phyloP scores from a whole-genome alignment of 2,888 invertebrate species.

The Eristalis pertinax region DNA sequence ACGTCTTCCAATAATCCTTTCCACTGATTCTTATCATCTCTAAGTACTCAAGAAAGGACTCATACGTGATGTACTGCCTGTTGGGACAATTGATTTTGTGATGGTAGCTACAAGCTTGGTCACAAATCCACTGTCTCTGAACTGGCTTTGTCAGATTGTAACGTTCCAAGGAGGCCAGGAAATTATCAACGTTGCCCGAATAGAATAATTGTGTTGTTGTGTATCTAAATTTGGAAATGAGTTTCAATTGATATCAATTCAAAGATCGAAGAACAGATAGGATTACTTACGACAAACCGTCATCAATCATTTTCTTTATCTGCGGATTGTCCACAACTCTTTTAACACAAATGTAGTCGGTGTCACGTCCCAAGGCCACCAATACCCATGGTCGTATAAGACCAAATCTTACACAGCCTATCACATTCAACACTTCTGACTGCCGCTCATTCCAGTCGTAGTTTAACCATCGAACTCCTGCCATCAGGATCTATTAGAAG shows the following conservation, averaged over 20 bases:
- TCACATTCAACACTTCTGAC: conserved; percentile 83
- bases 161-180: conserved; percentile 87
- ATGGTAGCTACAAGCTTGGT: conserved; percentile 80
- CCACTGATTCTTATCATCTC: conserved; percentile 76
- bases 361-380: conserved; percentile 89
- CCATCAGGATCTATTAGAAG: conserved; percentile 86
- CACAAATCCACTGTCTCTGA: conserved; percentile 88
- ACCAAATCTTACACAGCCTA: conserved; percentile 89
- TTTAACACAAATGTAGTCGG: conserved; percentile 87
- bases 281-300: conserved; percentile 87
- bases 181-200: conserved; percentile 87
- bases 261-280: background rate
- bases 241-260: background rate
- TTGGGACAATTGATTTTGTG: conserved; percentile 77
- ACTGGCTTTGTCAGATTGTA: conserved; percentile 87
- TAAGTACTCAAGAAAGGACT: conserved; percentile 77
- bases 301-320: conserved; percentile 90
- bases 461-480: conserved; percentile 90
- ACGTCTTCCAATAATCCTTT: conserved; percentile 77
- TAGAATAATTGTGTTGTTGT: conserved; percentile 91
- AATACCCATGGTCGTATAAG: conserved; percentile 91
- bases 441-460: conserved; percentile 86
- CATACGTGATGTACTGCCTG: conserved; percentile 75
- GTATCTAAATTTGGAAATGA: conserved; percentile 82
- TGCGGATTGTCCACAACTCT: conserved; percentile 86